phyloP scores from a whole-genome alignment of 2,888 invertebrate genomes.

The Hyposoter dolosus region DNA sequence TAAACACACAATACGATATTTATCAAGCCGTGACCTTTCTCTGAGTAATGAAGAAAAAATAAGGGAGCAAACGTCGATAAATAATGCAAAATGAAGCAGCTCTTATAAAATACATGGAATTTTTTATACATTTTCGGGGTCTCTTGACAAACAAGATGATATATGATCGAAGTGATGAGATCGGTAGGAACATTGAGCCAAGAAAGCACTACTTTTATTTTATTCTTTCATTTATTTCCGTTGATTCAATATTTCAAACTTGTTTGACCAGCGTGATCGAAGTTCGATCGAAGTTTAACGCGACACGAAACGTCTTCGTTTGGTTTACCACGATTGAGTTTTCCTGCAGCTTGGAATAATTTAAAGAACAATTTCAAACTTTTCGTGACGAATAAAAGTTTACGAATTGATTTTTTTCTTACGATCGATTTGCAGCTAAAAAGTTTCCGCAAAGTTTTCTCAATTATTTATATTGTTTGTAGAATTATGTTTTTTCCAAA shows the following conservation, averaged over 20 bases:
- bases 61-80: conserved; percentile 15
- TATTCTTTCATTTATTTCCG: conserved; percentile 25
- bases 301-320: background rate
- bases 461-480: background rate
- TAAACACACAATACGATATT: conserved; percentile 47
- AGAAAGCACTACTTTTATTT: background rate
- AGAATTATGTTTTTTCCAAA: background rate
- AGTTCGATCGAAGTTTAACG: conserved; percentile 9
- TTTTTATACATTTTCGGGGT: conserved; percentile 44
- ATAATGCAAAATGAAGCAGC: conserved; percentile 26
- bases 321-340: background rate
- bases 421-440: background rate
- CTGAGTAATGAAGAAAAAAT: conserved; percentile 16
- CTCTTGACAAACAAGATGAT: conserved; percentile 27
- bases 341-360: background rate
- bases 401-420: background rate
- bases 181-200: background rate
- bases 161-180: background rate
- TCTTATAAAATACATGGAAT: conserved; percentile 60
- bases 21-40: conserved; percentile 47
- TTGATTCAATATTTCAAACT: conserved; percentile 17
- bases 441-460: background rate
- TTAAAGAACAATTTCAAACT: background rate
- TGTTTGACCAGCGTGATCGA: background rate
- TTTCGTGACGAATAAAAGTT: background rate